These are phyloP conservation scores for Strongylocentrotus purpuratus DNA, from an alignment of 35 echinoderm and acorn worm genomes.

Conservation along the genomic window DNA sequence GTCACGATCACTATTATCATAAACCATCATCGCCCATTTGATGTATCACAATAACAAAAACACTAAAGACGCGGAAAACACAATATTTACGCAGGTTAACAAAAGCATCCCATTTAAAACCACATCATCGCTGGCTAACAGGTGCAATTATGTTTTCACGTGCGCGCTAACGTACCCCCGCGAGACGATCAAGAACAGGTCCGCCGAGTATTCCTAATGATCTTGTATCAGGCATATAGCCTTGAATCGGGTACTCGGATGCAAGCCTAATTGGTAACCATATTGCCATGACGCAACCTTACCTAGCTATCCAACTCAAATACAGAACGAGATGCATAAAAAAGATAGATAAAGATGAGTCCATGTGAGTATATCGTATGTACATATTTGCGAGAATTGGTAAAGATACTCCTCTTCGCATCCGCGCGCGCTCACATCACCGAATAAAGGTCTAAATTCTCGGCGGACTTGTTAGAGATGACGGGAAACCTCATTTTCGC, in stretches of 20 bases:
- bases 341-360: background rate
- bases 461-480: slow-evolving; percentile 17
- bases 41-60: background rate
- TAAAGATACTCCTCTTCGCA: background rate
- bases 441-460: slow-evolving; percentile 4
- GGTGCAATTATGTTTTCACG: slow-evolving; percentile 4
- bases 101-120: slow-evolving; percentile 18
- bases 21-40: background rate
- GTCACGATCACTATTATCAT: background rate
- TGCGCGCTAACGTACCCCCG: background rate
- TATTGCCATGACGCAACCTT: background rate
- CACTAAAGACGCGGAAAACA: background rate
- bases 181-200: background rate
- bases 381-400: background rate
- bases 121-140: background rate
- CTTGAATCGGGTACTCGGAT: background rate
- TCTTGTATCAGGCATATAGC: slow-evolving; percentile 9
- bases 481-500: background rate
- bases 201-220: slow-evolving; percentile 6
- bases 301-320: background rate
- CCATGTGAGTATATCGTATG: background rate
- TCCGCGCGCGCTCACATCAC: background rate
- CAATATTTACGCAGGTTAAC: background rate
- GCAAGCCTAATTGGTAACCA: slow-evolving; percentile 25
- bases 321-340: background rate